A percentile compares a stretch with the other conserved stretches of the same genome.
phyloP scores from a whole-genome alignment of 2,888 invertebrate genomes.

The Polyommatus iphigenia region DNA sequence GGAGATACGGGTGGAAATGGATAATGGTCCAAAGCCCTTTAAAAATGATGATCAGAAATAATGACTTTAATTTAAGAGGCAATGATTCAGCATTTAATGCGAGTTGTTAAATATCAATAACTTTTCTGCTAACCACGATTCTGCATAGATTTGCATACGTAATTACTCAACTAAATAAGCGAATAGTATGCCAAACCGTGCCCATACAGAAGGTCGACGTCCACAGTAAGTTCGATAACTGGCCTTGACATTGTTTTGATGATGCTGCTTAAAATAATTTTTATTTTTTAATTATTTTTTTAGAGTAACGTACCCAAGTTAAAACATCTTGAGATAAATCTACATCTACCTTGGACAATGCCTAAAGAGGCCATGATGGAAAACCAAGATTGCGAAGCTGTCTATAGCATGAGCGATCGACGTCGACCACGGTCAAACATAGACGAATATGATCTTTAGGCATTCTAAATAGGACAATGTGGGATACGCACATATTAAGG shows the following conservation, averaged over 20 bases:
- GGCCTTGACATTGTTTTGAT: conserved; percentile 10
- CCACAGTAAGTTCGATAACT: conserved; percentile 16
- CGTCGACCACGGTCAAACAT: too few relatives aligned
- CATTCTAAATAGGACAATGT: too few relatives aligned
- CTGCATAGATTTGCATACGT: not conserved
- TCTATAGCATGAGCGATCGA: too few relatives aligned
- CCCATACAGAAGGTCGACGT: not conserved
- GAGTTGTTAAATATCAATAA: not conserved
- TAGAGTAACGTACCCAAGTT: not conserved
- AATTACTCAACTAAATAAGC: not conserved
- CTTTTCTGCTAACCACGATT: not conserved
- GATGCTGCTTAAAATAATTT: not conserved
- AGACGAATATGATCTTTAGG: too few relatives aligned
- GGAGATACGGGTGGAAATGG: not conserved
- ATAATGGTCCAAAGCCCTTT: too few relatives aligned
- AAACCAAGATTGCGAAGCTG: too few relatives aligned
- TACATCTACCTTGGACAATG: too few relatives aligned
- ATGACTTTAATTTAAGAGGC: not conserved
- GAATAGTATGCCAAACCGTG: not conserved
- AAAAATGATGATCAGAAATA: not conserved
- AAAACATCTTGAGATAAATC: too few relatives aligned
- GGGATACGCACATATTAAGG: too few relatives aligned
- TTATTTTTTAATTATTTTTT: not conserved
- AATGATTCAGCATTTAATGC: not conserved
- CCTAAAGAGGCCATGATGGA: too few relatives aligned